Base-by-base conservation (phyloP, 2,113 vertebrate species). In the Oncorhynchus masou region DNA sequence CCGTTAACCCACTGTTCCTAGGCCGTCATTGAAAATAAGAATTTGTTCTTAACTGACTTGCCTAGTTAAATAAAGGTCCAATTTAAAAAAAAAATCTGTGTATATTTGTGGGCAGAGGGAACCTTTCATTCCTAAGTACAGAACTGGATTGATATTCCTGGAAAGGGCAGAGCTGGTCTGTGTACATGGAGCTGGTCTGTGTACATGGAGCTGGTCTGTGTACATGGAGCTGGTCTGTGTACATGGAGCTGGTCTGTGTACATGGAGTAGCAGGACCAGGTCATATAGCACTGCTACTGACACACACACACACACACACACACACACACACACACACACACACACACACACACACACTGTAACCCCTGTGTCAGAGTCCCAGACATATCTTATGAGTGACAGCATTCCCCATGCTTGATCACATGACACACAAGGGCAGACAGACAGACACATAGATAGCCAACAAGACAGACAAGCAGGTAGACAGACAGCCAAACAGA, bases 121-220 rank as follows among this genome's bases (percentile, higher is more conserved):
- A 0, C 54, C 6, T 20, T 57, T 19, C 20, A 57, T 20, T 20
- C 13, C 4, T 57, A 20, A 20, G 54, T 15, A 20, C 20, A 20
- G 54, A 19, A 20, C 54, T 57, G 7, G 20, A 64, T n/a, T 64
- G 9, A 64, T 77, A 80, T 82, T 77, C 75, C 76, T 84, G 74
- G 78, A 82, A 80, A 69, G 79, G 73, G 72, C 74, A 68, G 78
- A 78, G 70, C 1, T 13, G 34, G 79, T 85, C 60, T 81, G 74
- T 69, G 70, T 73, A 82, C 86, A 86, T 81, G 78, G 77, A 25
- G 13, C n/a, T n/a, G n/a, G n/a, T n/a, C n/a, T n/a, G 74, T 69
- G 70, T 73, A 82, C 86, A 86, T 81, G 78, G 77, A 25, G 13
- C n/a, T n/a, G n/a, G n/a, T n/a, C n/a, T n/a, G 74, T 69, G 70